Conservation (phyloP, 2,888 invertebrate genomes). For the Fissipunctia ypsillon region DNA sequence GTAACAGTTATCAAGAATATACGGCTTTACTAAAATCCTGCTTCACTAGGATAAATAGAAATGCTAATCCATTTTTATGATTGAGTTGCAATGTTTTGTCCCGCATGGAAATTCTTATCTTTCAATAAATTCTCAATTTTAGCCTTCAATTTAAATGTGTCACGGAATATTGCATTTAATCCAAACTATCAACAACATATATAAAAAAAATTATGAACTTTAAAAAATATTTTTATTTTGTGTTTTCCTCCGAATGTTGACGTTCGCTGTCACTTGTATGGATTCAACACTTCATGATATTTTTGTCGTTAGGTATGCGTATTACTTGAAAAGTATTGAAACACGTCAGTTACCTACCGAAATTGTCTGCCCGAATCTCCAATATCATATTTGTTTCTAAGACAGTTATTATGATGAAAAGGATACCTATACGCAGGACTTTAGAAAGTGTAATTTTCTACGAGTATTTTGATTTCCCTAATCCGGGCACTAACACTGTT, state of each 20-base stretch:
- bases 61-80: constrained; percentile 38
- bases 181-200: not conserved
- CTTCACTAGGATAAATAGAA: not conserved
- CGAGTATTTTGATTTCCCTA: too few species aligned
- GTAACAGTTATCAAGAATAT: constrained; percentile 31
- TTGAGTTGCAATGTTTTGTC: constrained; percentile 12
- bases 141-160: constrained; percentile 30
- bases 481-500: not conserved
- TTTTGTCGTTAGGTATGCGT: constrained; percentile 71
- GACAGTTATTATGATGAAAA: not conserved
- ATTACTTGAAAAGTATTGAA: constrained; percentile 57
- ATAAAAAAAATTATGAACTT: not conserved
- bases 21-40: constrained; percentile 6
- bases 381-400: not conserved
- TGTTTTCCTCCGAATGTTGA: constrained; percentile 66
- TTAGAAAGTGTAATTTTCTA: too few species aligned
- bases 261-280: constrained; percentile 76
- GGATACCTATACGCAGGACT: not conserved
- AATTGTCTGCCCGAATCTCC: not conserved
- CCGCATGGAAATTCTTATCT: constrained; percentile 19
- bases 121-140: constrained; percentile 14
- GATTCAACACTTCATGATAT: constrained; percentile 82
- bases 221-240: not conserved
- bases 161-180: constrained; percentile 13
- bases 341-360: not conserved